These are phyloP conservation scores for Xestoiulus laeticollis DNA, from an alignment of 2,888 invertebrate genomes.

Conservation along the genomic window DNA sequence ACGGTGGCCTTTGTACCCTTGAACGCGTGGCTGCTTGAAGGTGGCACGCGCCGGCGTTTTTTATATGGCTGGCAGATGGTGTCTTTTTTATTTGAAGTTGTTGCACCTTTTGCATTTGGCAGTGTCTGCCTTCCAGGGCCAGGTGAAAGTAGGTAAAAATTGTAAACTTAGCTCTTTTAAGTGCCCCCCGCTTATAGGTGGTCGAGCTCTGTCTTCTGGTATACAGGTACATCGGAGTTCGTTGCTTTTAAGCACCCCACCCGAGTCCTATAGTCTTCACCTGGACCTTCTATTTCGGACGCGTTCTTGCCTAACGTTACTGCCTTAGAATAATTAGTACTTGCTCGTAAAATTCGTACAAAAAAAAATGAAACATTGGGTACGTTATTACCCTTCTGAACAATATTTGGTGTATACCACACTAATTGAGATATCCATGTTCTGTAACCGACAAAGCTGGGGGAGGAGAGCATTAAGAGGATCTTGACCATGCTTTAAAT, in stretches of 20 bases:
- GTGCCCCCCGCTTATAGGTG: slow-evolving; percentile 14
- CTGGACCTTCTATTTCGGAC: background rate
- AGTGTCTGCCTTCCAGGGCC: slow-evolving; percentile 26
- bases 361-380: background rate
- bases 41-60: slow-evolving; percentile 16
- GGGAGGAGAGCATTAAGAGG: background rate
- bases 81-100: background rate
- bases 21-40: slow-evolving; percentile 17
- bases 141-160: background rate
- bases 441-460: background rate
- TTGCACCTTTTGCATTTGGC: background rate
- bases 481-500: background rate
- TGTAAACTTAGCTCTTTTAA: slow-evolving; percentile 26
- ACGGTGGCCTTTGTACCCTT: slow-evolving; percentile 26
- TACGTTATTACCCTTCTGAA: background rate
- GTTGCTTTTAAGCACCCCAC: background rate
- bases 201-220: background rate
- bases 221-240: slow-evolving; percentile 26
- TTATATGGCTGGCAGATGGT: slow-evolving; percentile 26
- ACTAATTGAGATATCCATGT: slow-evolving; percentile 2
- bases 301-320: slow-evolving; percentile 2
- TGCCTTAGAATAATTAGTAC: background rate
- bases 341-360: background rate
- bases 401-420: background rate
- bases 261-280: background rate